phyloP scores from a whole-genome alignment of 2,888 invertebrate genomes.

The Slavum lentiscoides region DNA sequence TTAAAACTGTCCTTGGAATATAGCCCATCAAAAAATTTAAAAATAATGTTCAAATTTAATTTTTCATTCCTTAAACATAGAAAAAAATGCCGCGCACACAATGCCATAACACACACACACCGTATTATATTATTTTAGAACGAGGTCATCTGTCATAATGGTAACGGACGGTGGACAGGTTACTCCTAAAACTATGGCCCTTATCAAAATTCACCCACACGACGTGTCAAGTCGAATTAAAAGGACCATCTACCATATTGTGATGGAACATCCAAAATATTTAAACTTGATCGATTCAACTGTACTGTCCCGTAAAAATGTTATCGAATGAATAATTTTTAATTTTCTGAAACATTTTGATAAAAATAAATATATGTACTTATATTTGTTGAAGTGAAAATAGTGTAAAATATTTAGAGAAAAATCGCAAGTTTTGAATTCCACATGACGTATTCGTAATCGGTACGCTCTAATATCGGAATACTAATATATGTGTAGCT shows the following conservation, averaged over 20 bases:
- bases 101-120: too few relatives aligned
- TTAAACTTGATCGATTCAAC: slow-evolving; percentile 2
- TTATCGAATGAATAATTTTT: background rate
- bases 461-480: too few relatives aligned
- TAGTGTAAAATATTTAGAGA: background rate
- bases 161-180: background rate
- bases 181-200: slow-evolving; percentile 10
- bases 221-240: slow-evolving; percentile 19
- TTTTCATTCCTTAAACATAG: too few relatives aligned
- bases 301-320: background rate
- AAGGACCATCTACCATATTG: background rate
- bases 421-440: background rate
- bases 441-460: background rate
- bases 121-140: slow-evolving; percentile 7
- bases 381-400: background rate
- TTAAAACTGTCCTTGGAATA: too few relatives aligned
- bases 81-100: too few relatives aligned
- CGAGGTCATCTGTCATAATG: slow-evolving; percentile 6
- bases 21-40: too few relatives aligned
- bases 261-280: background rate
- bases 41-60: too few relatives aligned
- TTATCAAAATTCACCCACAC: slow-evolving; percentile 35
- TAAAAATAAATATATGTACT: background rate
- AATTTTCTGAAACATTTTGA: background rate
- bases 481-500: too few relatives aligned